phyloP scores from a whole-genome alignment of 2,797 vertebrate genomes.

The Dicrostonyx torquatus region DNA sequence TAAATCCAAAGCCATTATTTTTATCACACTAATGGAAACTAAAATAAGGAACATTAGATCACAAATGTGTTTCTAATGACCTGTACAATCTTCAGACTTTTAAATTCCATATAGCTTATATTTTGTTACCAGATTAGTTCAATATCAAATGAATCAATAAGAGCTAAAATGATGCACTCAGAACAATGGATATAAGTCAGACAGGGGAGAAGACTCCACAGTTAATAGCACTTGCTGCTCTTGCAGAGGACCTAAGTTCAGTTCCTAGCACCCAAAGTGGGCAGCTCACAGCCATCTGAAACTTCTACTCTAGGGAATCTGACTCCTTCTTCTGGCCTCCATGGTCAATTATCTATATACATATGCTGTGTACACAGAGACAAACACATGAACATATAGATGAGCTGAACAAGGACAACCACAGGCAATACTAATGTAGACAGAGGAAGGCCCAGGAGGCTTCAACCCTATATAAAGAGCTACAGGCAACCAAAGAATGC shows the following conservation, averaged over 20 bases:
- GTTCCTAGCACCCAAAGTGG: background rate
- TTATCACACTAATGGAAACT: conserved; percentile 31
- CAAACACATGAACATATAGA: too few species aligned
- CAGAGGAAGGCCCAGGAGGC: background rate
- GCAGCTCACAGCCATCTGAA: background rate
- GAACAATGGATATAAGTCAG: background rate
- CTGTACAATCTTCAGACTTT: background rate
- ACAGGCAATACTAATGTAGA: background rate
- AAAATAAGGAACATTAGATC: conserved; percentile 32
- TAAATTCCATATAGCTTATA: background rate
- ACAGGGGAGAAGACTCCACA: background rate
- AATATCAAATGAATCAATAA: background rate
- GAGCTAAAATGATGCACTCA: background rate
- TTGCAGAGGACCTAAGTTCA: background rate
- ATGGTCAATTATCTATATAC: background rate
- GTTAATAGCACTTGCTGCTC: background rate
- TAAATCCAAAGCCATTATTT: conserved; percentile 56
- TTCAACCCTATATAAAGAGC: background rate
- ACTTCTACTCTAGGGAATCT: background rate
- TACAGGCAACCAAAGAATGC: background rate
- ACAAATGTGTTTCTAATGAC: conserved; percentile 27
- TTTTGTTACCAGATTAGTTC: conserved; percentile 6
- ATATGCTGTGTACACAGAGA: background rate
- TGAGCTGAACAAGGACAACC: background rate
- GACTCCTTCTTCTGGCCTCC: background rate